Percentiles rank a stretch among this genome's conserved stretches.
phyloP scores from a whole-genome alignment of 1,140 invertebrate genomes.

The Trachelipus rathkii region DNA sequence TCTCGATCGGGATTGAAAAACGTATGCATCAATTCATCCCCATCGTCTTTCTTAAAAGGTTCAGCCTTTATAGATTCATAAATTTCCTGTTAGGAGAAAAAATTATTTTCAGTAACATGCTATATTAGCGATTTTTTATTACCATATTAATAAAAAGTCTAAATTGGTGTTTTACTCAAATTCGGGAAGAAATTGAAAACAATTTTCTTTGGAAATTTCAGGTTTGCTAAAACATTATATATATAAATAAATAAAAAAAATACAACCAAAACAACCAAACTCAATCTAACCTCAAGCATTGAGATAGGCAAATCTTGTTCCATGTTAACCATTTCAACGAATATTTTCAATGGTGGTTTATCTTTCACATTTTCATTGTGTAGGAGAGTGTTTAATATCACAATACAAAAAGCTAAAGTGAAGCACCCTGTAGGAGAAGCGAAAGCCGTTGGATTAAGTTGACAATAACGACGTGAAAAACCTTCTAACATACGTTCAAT shows the following conservation, averaged over 20 bases:
- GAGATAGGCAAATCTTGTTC: neutral
- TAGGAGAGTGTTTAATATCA: neutral
- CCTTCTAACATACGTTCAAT: slow-evolving; percentile 5
- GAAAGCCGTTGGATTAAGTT: neutral
- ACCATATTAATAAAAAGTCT: too few species aligned
- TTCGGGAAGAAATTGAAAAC: too few species aligned
- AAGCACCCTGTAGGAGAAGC: neutral
- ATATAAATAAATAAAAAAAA: neutral
- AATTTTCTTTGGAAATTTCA: too few species aligned
- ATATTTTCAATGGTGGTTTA: neutral
- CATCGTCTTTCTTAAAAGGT: slow-evolving; percentile 55
- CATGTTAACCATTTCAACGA: neutral
- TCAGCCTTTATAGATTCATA: neutral
- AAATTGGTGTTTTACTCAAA: too few species aligned
- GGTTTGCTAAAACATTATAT: too few species aligned
- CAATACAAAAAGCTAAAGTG: neutral
- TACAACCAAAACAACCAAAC: neutral
- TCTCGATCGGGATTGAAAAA: slow-evolving; percentile 99
- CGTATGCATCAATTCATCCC: slow-evolving; percentile 97
- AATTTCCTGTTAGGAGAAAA: neutral
- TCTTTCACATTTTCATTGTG: neutral
- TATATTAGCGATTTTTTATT: too few species aligned
- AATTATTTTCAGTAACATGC: too few species aligned
- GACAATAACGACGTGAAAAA: neutral
- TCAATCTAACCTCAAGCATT: neutral